Base-by-base conservation (phyloP, 64 coral and sea anemone genomes). In the Catalaphyllia jardinei region DNA sequence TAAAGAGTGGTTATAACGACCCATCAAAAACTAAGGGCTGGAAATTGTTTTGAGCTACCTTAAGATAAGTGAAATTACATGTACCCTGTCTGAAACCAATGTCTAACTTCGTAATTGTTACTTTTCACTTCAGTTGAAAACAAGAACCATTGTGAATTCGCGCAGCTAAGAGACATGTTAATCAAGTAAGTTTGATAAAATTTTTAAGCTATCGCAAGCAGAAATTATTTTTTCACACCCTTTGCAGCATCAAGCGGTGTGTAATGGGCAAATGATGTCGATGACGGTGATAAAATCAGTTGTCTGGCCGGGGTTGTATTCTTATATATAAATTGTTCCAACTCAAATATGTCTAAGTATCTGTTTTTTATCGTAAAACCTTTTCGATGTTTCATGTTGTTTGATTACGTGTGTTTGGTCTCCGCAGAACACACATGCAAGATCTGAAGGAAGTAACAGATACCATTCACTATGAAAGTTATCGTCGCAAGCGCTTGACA, bases 391-490 rank as follows among this genome's bases (percentile, higher is more conserved):
- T 69, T 69, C 25, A 31, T 77, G 10, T 4, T 59, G 3, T 71
- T 17, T 76, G 15, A 57, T 57, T 12, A 16, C 54, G 54, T 57
- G 11, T 14, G 10, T 57, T 57, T 57, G 10, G 50, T 52, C 62
- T 52, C 69, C 19, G 29, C 90, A 99, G 97, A 86, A 99, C 97
- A 57, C 97, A 99, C 75, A 99, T 99, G 93, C 97, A 99, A 88
- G 97, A 99, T 74, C 59, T 99, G 52, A 99, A 99, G 61, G 97
- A 99, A 67, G 97, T 99, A 16, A 99, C 97, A 73, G 93, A 99
- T 71, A 86, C 91, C 4, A 95, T 99, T 79, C 97, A 99, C 69
- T 99, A 99, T 87, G 93, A 99, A 80, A 95, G 92, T 67, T 99
- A 95, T 72, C 87, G 97, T 16, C 87, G 91, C 22, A 50, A 93